Evolutionary conservation across 2,113 vertebrate genomes (phyloP).

Genomic region (Psilopogon haemacephalus): DNA sequence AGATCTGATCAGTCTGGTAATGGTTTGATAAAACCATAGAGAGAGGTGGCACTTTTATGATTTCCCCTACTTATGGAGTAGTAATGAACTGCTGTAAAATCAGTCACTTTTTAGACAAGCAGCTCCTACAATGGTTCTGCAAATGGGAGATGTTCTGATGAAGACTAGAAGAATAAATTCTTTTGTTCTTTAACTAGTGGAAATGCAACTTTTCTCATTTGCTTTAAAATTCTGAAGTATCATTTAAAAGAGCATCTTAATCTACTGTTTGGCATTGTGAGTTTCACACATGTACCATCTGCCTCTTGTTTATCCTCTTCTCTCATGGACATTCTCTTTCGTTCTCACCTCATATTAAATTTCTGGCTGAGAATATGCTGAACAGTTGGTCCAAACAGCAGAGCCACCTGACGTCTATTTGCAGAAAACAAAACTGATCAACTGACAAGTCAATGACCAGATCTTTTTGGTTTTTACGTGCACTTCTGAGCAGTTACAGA

Average conservation of each 20-base stretch:
- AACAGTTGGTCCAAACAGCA: slow-evolving; percentile 51
- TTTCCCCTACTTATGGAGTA: background rate
- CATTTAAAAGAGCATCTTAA: slow-evolving; percentile 45
- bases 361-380: slow-evolving; percentile 45
- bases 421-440: slow-evolving; percentile 30
- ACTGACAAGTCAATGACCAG: slow-evolving; percentile 1
- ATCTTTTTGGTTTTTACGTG: background rate
- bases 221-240: background rate
- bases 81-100: background rate
- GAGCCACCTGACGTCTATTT: slow-evolving; percentile 41
- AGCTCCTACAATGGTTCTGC: background rate
- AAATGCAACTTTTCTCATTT: background rate
- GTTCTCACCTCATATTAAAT: slow-evolving; percentile 55
- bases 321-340: slow-evolving; percentile 20
- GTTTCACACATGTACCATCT: slow-evolving; percentile 36
- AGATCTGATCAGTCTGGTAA: background rate
- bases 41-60: background rate
- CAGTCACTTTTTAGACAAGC: background rate
- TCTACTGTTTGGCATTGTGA: background rate
- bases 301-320: slow-evolving; percentile 36
- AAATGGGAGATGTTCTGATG: background rate
- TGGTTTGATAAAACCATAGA: background rate
- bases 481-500: background rate
- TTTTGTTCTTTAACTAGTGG: background rate
- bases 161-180: background rate